Evolutionary conservation across 2,113 vertebrate genomes (phyloP).

Genomic region (Fregata magnificens): DNA sequence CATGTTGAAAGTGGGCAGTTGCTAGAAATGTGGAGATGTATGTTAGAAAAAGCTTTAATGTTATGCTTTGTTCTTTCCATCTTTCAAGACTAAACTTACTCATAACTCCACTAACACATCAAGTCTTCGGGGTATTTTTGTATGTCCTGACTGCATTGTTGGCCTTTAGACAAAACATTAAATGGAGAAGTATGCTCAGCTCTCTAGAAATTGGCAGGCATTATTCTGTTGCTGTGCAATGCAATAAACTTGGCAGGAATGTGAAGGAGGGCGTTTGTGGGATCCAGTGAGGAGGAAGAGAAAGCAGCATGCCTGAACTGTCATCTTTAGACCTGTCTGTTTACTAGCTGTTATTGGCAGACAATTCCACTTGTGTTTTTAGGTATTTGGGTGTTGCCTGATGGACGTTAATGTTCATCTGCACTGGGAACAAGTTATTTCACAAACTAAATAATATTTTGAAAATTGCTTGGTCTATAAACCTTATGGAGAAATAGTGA

Average conservation of each 20-base stretch:
- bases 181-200: not conserved
- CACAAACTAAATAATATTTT: not conserved
- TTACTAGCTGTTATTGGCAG: not conserved
- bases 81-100: not conserved
- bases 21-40: not conserved
- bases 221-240: not conserved
- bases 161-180: not conserved
- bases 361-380: not conserved
- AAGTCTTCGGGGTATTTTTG: not conserved
- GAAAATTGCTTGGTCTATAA: not conserved
- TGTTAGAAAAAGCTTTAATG: not conserved
- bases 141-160: not conserved
- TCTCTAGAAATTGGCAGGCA: constrained; percentile 7
- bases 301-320: not conserved
- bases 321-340: not conserved
- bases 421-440: not conserved
- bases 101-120: not conserved
- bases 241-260: not conserved
- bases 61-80: not conserved
- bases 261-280: not conserved
- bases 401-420: not conserved
- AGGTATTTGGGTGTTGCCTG: not conserved
- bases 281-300: not conserved
- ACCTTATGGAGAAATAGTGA: not conserved
- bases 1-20: not conserved